Conservation (phyloP, 2,797 vertebrate genomes). For the Fistularia tabacaria region DNA sequence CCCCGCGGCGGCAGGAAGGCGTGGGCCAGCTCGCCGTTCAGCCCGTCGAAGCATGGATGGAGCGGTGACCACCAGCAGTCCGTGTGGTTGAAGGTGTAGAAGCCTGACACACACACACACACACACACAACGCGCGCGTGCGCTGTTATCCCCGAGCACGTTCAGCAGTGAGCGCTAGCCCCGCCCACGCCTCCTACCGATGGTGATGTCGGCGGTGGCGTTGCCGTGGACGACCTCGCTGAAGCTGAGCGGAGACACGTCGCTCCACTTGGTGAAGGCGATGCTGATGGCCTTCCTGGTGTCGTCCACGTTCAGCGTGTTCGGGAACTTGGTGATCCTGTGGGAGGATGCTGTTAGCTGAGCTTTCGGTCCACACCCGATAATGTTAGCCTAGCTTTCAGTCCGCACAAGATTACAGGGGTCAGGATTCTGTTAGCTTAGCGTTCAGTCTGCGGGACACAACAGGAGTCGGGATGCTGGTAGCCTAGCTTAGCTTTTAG, state of each 20-base stretch:
- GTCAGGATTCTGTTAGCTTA: neutral
- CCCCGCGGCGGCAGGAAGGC: slow-evolving; percentile 81
- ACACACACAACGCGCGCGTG: neutral
- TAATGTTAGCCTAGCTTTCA: too few species aligned
- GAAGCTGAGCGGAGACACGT: slow-evolving; percentile 80
- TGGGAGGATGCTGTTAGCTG: neutral
- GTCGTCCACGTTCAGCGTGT: slow-evolving; percentile 77
- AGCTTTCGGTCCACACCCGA: too few species aligned
- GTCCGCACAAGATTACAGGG: too few species aligned
- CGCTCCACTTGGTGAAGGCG: slow-evolving; percentile 83
- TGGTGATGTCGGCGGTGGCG: slow-evolving; percentile 71
- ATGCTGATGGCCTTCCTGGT: slow-evolving; percentile 77
- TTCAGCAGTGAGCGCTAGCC: neutral
- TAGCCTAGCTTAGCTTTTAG: too few species aligned
- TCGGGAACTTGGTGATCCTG: slow-evolving; percentile 78
- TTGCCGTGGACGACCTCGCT: slow-evolving; percentile 58
- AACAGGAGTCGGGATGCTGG: too few species aligned
- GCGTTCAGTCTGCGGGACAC: too few species aligned
- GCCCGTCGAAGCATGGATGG: slow-evolving; percentile 83
- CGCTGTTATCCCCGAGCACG: neutral
- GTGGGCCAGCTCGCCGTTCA: slow-evolving; percentile 82
- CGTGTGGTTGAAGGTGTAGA: slow-evolving; percentile 83
- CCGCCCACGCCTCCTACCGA: slow-evolving; percentile 59
- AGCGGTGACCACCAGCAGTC: slow-evolving; percentile 80
- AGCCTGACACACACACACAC: slow-evolving; percentile 61